Base-by-base conservation (phyloP, 30 jellyfish, hydroid and myxozoan genomes). In the Hydractinia symbiolongicarpus region DNA sequence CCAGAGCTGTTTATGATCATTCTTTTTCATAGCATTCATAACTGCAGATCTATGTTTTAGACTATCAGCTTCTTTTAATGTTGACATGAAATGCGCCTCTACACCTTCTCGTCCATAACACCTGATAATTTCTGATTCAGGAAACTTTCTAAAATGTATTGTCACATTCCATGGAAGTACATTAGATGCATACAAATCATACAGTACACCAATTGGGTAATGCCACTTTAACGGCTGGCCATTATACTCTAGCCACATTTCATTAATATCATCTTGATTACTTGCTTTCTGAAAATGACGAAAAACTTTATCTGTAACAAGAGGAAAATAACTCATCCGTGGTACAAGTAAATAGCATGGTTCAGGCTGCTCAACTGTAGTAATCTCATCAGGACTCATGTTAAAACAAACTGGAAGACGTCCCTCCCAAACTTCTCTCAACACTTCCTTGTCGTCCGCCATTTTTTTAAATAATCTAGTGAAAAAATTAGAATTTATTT, bases 161-260 rank as follows among this genome's bases (percentile, higher is more conserved):
- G 98, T 93, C 9, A 93, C 71, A 58, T 81, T 77, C 98, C 98
- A 93, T 6, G 98, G 98, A n/a, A 93, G 82, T 4, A 82, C 69
- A 50, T 86, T 69, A 17, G 90, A 84, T 5, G 90, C 98, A 87
- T 83, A 56, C 20, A 93, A 67, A 72, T 93, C 98, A 86, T 79
- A 93, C 52, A 93, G 76, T 55, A 87, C 95, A 5, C 98, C 98
- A 81, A 93, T 93, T 52, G 98, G 98, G 67, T 87, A 87, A 79
- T 93, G 98, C 98, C 98, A 93, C 78, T 87, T 93, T 66, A 93
- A 62, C 5, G 98, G 96, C 67, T 93, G 96, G 50, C 98, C 98
- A 55, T 93, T 88, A 67, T 61, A 93, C 55, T 93, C 98, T 67
- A 93, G 76, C 98, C 98, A 93, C 95, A 93, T 81, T 69, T 93